Evolutionary conservation across 2,888 invertebrate genomes (phyloP).

Genomic region (Drosophila emarginata): DNA sequence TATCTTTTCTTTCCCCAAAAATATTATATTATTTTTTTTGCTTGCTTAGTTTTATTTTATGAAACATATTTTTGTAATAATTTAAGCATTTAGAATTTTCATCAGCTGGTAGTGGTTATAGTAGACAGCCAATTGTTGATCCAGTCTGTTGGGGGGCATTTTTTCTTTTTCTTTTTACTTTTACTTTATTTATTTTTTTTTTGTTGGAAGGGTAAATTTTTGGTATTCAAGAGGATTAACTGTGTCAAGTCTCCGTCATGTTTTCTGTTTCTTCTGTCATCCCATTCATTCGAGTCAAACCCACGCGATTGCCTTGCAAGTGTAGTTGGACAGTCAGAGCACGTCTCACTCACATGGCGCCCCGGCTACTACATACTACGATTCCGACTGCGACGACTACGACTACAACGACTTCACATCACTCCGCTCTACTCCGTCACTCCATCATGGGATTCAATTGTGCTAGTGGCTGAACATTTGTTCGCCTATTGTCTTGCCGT

Average conservation of each 20-base stretch:
- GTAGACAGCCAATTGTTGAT: conserved; percentile 1
- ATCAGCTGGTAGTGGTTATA: neutral
- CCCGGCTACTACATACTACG: neutral
- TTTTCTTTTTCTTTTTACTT: neutral
- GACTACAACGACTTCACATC: neutral
- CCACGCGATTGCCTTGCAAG: conserved; percentile 6
- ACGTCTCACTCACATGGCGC: conserved; percentile 11
- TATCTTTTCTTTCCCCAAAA: neutral
- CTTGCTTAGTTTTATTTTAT: no score
- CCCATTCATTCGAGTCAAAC: conserved; percentile 4
- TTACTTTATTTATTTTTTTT: neutral
- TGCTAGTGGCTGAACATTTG: conserved; percentile 17
- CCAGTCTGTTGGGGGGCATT: neutral
- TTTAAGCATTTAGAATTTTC: conserved; percentile 1
- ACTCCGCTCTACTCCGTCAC: neutral
- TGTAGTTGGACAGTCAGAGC: conserved; percentile 18
- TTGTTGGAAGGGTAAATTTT: conserved; percentile 3
- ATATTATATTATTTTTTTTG: neutral
- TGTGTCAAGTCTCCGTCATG: conserved; percentile 6
- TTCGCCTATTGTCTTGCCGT: conserved; percentile 12
- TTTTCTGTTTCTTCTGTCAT: conserved; percentile 8
- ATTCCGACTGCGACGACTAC: no score
- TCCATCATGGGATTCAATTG: conserved; percentile 21
- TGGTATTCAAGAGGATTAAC: conserved; percentile 6
- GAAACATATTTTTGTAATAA: neutral